These are phyloP conservation scores for Epirrhoe alternata DNA, from an alignment of 2,888 invertebrate genomes.

Conservation along the genomic window DNA sequence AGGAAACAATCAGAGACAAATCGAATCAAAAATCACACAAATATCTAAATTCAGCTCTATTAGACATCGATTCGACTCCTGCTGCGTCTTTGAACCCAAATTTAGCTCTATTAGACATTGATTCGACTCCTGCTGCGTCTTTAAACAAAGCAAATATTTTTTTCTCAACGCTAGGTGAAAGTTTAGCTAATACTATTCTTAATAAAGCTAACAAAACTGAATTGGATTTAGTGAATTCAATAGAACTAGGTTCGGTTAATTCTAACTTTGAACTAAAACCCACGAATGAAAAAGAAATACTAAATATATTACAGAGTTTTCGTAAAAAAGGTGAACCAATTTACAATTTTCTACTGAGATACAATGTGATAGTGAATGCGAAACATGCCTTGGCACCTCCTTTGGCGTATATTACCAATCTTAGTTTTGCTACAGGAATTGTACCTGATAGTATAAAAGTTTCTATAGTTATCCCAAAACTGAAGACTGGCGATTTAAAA, in stretches of 20 bases:
- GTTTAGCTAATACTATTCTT: slow-evolving; percentile 10
- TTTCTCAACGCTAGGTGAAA: slow-evolving; percentile 22
- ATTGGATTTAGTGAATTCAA: slow-evolving; percentile 11
- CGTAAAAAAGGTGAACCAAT: not conserved
- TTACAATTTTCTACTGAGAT: slow-evolving; percentile 2
- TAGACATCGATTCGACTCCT: slow-evolving; percentile 5
- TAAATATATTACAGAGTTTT: slow-evolving; percentile 9
- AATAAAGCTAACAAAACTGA: slow-evolving; percentile 9
- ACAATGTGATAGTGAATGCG: slow-evolving; percentile 6
- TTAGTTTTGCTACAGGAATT: slow-evolving; percentile 17
- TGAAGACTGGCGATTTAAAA: slow-evolving; percentile 13
- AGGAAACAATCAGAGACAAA: not conserved
- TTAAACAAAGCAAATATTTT: slow-evolving; percentile 9
- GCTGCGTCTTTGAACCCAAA: slow-evolving; percentile 6
- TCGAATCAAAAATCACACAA: slow-evolving; percentile 2
- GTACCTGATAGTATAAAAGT: slow-evolving; percentile 18
- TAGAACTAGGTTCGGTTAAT: not conserved
- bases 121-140: not conserved
- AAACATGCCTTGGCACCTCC: slow-evolving; percentile 16
- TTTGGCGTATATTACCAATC: slow-evolving; percentile 16
- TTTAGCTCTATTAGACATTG: too few species aligned
- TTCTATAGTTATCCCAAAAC: not conserved
- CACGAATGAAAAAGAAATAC: slow-evolving; percentile 20
- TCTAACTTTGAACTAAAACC: slow-evolving; percentile 11
- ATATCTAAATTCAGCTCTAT: not conserved